Evolutionary conservation across 2,113 vertebrate genomes (phyloP).

Genomic region (Malurus elegans): DNA sequence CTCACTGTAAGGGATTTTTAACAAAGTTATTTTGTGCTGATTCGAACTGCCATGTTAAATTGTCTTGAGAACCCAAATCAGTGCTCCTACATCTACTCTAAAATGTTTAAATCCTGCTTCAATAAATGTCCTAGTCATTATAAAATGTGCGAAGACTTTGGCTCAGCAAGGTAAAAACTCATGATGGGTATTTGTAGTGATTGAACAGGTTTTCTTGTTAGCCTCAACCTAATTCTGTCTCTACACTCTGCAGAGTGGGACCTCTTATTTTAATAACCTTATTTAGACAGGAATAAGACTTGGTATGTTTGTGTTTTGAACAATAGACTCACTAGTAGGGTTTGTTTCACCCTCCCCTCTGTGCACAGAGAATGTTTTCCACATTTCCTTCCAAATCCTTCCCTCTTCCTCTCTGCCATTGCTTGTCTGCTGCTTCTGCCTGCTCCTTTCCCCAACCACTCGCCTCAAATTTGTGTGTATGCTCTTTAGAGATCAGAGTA

Average conservation of each 20-base stretch:
- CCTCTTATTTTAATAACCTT: neutral
- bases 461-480: neutral
- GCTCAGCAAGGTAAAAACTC: neutral
- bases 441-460: neutral
- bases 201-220: neutral
- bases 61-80: neutral
- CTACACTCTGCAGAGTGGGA: neutral
- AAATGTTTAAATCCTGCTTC: neutral
- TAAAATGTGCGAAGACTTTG: neutral
- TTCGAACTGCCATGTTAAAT: neutral
- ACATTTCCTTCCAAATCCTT: neutral
- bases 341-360: fast-evolving
- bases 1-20: neutral
- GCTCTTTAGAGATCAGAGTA: neutral
- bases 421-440: neutral
- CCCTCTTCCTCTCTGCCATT: neutral
- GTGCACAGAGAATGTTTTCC: neutral
- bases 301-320: neutral
- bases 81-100: neutral
- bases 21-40: neutral
- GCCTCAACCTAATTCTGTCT: neutral
- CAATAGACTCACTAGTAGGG: neutral
- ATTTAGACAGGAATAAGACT: neutral
- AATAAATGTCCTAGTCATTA: neutral
- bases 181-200: neutral